Conservation (phyloP, 2,797 vertebrate species). For the Xiphophorus birchmanni region DNA sequence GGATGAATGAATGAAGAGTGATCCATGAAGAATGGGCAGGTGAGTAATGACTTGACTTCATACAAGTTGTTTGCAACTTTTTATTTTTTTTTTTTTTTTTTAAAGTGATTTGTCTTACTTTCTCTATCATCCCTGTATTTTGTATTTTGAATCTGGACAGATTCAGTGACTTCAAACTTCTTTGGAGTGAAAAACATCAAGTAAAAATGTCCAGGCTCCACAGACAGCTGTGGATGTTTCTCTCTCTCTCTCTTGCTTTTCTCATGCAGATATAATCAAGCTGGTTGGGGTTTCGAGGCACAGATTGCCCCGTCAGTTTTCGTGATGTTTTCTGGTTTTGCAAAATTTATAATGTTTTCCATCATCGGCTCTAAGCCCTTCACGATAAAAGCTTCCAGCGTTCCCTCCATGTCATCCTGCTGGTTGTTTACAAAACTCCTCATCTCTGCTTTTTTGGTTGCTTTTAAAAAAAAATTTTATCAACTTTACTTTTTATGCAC, state of each 20-base stretch:
- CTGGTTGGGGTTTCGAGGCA: constrained; percentile 53
- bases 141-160: background rate
- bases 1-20: constrained; percentile 45
- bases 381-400: constrained; percentile 61
- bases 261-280: constrained; percentile 49
- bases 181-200: background rate
- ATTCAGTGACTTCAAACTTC: background rate
- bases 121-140: background rate
- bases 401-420: constrained; percentile 37
- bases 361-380: constrained; percentile 51
- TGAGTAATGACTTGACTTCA: constrained; percentile 36
- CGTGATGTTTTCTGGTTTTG: constrained; percentile 64
- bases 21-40: constrained; percentile 73
- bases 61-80: background rate
- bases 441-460: background rate
- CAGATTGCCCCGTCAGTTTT: constrained; percentile 51
- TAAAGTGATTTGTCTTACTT: background rate
- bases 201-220: background rate
- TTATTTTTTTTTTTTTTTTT: background rate
- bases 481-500: background rate
- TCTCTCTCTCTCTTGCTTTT: background rate
- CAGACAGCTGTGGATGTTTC: constrained; percentile 9
- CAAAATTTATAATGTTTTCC: constrained; percentile 75
- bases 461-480: no score
- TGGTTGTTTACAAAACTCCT: constrained; percentile 28